Base-by-base conservation (phyloP, 2,797 vertebrate species). In the Pygocentrus nattereri region DNA sequence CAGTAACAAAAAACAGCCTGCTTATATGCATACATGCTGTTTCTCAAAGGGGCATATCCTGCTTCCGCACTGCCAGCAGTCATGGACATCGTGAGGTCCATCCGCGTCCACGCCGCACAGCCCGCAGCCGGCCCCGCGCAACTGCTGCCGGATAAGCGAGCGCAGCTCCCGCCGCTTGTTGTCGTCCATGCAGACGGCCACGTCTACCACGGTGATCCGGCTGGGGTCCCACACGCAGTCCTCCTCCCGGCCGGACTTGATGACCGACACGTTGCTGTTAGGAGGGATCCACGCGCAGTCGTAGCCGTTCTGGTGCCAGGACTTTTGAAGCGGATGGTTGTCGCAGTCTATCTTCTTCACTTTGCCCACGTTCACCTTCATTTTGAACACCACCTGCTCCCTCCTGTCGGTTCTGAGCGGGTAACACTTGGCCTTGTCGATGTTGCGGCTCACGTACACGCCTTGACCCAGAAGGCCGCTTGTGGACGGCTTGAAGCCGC, bases 161-260 rank as follows among this genome's bases (percentile, higher is more conserved):
- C 84, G 76, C 47, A 90, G 77, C 18, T 82, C 73, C 31, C 23
- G 19, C 34, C 84, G 80, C 31, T 25, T 81, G 0, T 19, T 5
- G 8, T 72, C 15, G 41, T 89, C 84, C 74, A 78, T 7, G n/a
- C 87, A 89, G 76, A 80, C 82, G 11, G 85, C 88, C 59, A 90
- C 87, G 58, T 64, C 84, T 12, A 86, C 49, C 18, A 89, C 52
- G 8, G 31, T 75, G 38, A 90, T 85, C 50, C 86, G 79, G 13
- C 58, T 56, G 11, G 89, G 89, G 81, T 91, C 90, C 88, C 88
- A 89, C 12, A 91, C 86, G 13, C 90, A 90, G 76, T 89, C 88
- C 78, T 90, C 88, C 54, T 89, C 90, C 6, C 86, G 80, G 1
- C 88, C 89, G 2, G 85, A 84, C 44, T 79, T 87, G 68, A 88